Conservation (phyloP, 2,113 vertebrate genomes). For the Psophia crepitans region DNA sequence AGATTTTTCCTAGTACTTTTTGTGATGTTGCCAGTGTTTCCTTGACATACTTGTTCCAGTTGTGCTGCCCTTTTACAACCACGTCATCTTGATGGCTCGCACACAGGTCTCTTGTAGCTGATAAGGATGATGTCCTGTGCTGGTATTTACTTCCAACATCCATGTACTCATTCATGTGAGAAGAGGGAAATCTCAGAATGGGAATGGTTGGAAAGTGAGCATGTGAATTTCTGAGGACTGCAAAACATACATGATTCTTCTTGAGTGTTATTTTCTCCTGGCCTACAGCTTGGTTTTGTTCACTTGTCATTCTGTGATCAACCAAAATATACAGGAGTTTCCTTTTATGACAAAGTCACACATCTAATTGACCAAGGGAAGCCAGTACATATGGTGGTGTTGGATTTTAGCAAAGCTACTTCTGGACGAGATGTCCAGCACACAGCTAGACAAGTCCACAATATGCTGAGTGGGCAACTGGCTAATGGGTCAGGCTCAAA, state of each 20-base stretch:
- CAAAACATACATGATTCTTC: not conserved
- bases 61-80: not conserved
- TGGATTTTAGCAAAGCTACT: not conserved
- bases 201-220: not conserved
- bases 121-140: not conserved
- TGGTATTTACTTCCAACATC: not conserved
- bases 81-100: not conserved
- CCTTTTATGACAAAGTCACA: not conserved
- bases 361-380: not conserved
- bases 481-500: not conserved
- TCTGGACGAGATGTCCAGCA: not conserved
- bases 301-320: rapidly evolving
- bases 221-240: not conserved
- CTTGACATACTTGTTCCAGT: not conserved
- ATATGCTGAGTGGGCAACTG: not conserved
- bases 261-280: not conserved
- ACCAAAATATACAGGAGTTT: not conserved
- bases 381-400: not conserved
- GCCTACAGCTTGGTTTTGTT: not conserved
- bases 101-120: not conserved
- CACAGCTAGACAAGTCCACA: not conserved
- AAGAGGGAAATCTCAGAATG: not conserved
- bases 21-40: not conserved
- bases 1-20: not conserved
- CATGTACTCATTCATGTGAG: not conserved